phyloP scores from a whole-genome alignment of 2,113 vertebrate species.

The Phoenicopterus ruber region DNA sequence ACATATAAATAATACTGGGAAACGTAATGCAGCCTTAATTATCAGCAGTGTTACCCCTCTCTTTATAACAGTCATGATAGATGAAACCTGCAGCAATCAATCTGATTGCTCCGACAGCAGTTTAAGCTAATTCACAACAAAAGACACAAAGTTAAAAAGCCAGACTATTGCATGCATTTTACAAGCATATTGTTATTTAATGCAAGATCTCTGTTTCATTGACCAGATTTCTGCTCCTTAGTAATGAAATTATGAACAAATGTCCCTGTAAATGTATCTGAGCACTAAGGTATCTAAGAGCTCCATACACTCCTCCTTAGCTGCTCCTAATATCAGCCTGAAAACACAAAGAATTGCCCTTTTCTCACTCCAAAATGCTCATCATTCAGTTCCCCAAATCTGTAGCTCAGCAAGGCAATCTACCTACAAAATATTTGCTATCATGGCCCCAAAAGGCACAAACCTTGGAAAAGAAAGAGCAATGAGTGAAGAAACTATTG shows the following conservation, averaged over 20 bases:
- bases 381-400: neutral
- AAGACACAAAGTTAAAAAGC: neutral
- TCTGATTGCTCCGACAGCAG: neutral
- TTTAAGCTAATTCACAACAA: neutral
- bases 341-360: neutral
- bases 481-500: neutral
- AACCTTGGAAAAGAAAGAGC: neutral
- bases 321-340: neutral
- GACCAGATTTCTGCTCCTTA: neutral
- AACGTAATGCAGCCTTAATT: neutral
- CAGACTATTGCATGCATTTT: neutral
- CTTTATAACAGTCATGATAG: neutral
- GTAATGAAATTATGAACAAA: neutral
- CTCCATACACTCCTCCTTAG: neutral
- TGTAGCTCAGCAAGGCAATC: neutral
- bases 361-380: neutral
- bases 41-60: neutral
- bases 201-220: neutral
- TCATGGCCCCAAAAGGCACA: neutral
- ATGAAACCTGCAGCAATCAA: conserved; percentile 5
- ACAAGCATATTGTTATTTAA: neutral
- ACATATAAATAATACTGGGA: conserved; percentile 7
- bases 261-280: neutral
- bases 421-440: neutral
- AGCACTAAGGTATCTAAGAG: neutral